Evolutionary conservation across 1,140 invertebrate genomes (phyloP).

Genomic region (Maniola jurtina): DNA sequence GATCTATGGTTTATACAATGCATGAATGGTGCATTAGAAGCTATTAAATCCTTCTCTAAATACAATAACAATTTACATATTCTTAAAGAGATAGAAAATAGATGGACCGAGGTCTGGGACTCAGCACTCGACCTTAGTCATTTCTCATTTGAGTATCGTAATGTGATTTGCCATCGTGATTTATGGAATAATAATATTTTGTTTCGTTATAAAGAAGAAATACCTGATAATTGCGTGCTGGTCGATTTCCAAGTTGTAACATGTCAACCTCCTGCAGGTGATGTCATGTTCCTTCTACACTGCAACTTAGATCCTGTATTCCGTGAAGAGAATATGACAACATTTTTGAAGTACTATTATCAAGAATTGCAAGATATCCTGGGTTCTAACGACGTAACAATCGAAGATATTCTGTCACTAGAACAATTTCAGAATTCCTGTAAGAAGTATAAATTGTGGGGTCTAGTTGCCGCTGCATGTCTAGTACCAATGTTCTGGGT

Average conservation of each 20-base stretch:
- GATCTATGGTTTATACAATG: slow-evolving; percentile 60
- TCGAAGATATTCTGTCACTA: slow-evolving; percentile 58
- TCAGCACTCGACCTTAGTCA: slow-evolving; percentile 45
- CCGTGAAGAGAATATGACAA: slow-evolving; percentile 62
- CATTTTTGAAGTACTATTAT: slow-evolving; percentile 77
- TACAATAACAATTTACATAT: slow-evolving; percentile 38
- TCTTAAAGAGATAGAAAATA: slow-evolving; percentile 43
- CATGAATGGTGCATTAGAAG: slow-evolving; percentile 52
- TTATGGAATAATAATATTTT: slow-evolving; percentile 83
- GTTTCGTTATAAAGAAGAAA: slow-evolving; percentile 76
- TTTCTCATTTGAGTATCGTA: slow-evolving; percentile 50
- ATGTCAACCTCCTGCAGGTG: slow-evolving; percentile 79
- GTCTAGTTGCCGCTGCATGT: slow-evolving; percentile 51
- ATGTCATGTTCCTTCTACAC: slow-evolving; percentile 73
- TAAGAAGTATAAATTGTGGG: slow-evolving; percentile 61
- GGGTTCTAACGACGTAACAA: slow-evolving; percentile 50
- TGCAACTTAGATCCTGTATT: slow-evolving; percentile 59
- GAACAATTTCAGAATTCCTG: slow-evolving; percentile 63
- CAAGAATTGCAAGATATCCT: slow-evolving; percentile 63
- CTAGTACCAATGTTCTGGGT: slow-evolving; percentile 62
- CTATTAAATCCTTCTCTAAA: slow-evolving; percentile 54
- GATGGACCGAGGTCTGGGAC: slow-evolving; percentile 55
- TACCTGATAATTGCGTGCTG: slow-evolving; percentile 76
- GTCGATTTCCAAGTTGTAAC: slow-evolving; percentile 81
- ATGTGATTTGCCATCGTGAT: slow-evolving; percentile 82